phyloP scores from a whole-genome alignment of 1,140 invertebrate genomes.

The Lucilia cuprina region DNA sequence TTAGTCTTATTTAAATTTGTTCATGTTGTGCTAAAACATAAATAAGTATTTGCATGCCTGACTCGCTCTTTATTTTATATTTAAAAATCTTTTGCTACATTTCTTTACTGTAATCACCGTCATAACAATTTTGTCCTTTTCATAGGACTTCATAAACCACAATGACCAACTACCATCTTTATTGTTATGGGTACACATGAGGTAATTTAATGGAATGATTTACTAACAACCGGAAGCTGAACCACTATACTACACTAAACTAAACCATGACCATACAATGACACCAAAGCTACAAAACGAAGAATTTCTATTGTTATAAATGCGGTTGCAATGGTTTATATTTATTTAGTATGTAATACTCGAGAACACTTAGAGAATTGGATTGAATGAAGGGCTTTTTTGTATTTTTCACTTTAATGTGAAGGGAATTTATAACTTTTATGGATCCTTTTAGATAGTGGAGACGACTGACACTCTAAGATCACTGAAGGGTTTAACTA shows the following conservation, averaged over 20 bases:
- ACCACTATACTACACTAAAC: background rate
- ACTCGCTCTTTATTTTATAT: no score
- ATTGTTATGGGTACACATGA: slow-evolving; percentile 15
- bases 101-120: slow-evolving; percentile 12
- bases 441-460: no score
- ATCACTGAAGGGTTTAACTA: no score
- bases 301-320: background rate
- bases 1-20: no score
- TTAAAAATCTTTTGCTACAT: background rate
- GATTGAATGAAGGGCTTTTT: no score
- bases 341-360: background rate
- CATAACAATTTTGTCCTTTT: background rate
- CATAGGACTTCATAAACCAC: slow-evolving; percentile 3
- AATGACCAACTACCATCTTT: background rate
- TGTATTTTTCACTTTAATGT: no score
- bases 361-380: no score
- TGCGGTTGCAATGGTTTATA: background rate
- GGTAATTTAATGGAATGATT: slow-evolving; percentile 20
- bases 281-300: background rate
- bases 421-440: no score
- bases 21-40: no score
- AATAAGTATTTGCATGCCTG: no score
- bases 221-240: slow-evolving; percentile 22
- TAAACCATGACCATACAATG: background rate
- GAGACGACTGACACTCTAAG: no score